phyloP scores from a whole-genome alignment of 1,140 invertebrate species.

The Gryon sp. region DNA sequence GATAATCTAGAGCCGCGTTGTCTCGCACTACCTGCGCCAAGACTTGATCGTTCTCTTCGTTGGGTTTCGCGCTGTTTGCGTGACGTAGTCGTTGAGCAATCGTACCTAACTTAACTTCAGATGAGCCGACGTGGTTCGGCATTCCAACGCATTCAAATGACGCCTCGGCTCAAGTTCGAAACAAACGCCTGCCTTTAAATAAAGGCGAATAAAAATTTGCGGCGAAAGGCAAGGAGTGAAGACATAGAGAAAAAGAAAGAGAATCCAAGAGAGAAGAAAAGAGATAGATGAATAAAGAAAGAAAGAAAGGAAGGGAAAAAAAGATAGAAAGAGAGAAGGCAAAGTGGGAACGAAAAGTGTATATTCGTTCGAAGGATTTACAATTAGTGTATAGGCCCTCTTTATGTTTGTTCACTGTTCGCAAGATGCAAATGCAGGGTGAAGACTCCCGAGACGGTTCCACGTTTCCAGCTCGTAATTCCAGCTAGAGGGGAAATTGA shows the following conservation, averaged over 20 bases:
- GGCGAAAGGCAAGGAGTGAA: constrained; percentile 30
- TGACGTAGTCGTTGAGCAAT: constrained; percentile 65
- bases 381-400: constrained; percentile 32
- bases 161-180: constrained; percentile 57
- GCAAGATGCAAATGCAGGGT: constrained; percentile 25
- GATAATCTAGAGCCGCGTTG: constrained; percentile 48
- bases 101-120: constrained; percentile 66
- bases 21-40: constrained; percentile 42
- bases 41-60: constrained; percentile 11
- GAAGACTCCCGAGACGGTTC: constrained; percentile 9
- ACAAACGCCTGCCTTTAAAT: constrained; percentile 45
- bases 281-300: no score
- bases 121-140: constrained; percentile 64
- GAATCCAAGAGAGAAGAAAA: no score
- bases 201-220: constrained; percentile 50
- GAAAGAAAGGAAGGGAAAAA: no score
- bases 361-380: constrained; percentile 33
- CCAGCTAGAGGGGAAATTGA: constrained; percentile 21
- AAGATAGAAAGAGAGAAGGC: background rate
- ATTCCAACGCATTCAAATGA: constrained; percentile 72
- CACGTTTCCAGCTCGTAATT: constrained; percentile 25
- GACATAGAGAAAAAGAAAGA: no score
- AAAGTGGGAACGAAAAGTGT: background rate
- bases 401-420: constrained; percentile 25
- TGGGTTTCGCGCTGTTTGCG: constrained; percentile 55